A percentile compares a stretch with the other conserved stretches of the same genome.
phyloP scores from a whole-genome alignment of 2,113 vertebrate genomes.

The Pristiophorus japonicus region DNA sequence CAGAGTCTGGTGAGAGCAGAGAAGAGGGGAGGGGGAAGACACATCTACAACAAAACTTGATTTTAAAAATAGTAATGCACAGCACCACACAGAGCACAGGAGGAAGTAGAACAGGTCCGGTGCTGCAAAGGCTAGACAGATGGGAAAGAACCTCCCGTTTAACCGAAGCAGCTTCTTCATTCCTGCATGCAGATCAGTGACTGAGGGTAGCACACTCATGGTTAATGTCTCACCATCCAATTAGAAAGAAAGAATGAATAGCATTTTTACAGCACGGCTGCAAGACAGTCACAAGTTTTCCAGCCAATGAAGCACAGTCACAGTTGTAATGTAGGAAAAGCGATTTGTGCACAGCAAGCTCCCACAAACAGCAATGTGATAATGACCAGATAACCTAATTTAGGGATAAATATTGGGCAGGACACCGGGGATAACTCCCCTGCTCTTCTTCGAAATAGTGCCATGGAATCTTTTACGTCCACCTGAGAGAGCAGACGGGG shows the following conservation, averaged over 20 bases:
- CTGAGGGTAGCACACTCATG: background rate
- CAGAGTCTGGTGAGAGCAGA: constrained; percentile 10
- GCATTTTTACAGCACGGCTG: background rate
- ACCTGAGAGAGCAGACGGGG: too few relatives aligned
- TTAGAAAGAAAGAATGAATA: background rate
- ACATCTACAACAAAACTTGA: background rate
- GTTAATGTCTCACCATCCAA: background rate
- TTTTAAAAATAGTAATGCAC: constrained; percentile 11
- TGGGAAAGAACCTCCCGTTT: background rate
- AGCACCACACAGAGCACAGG: constrained; percentile 36
- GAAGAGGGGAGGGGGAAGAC: background rate
- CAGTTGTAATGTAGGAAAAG: background rate
- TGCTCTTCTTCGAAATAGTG: too few relatives aligned
- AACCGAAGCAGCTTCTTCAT: too few relatives aligned
- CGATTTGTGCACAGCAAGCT: background rate
- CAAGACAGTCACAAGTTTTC: background rate
- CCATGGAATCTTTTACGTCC: too few relatives aligned
- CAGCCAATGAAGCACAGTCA: background rate
- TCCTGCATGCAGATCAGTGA: background rate
- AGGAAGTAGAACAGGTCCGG: constrained; percentile 19
- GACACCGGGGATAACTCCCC: too few relatives aligned
- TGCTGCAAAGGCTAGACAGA: background rate
- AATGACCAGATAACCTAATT: too few relatives aligned
- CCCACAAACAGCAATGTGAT: background rate
- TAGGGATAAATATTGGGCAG: too few relatives aligned